Percentiles rank a stretch among this genome's conserved stretches.
phyloP scores from a whole-genome alignment of 2,888 invertebrate genomes.

The Omphaloscelis lunosa region DNA sequence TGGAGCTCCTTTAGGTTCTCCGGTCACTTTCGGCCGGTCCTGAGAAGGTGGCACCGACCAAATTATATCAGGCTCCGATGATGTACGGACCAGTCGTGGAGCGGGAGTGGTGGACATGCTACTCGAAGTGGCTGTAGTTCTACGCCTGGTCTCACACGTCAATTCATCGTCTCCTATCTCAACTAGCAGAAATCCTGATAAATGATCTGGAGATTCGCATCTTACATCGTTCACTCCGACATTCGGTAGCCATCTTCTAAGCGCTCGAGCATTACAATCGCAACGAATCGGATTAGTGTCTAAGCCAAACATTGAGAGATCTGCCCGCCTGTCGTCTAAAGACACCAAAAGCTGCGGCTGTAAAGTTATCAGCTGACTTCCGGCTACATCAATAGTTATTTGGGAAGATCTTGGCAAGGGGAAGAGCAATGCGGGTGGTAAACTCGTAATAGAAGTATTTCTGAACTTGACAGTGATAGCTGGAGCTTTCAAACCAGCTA shows the following conservation, averaged over 20 bases:
- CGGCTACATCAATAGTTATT: constrained; percentile 94
- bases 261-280: constrained; percentile 95
- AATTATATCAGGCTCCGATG: constrained; percentile 96
- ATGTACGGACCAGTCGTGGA: constrained; percentile 91
- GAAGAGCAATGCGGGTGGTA: constrained; percentile 96
- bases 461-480: constrained; percentile 93
- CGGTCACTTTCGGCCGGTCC: constrained; percentile 90
- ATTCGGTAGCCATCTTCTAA: constrained; percentile 94
- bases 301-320: constrained; percentile 93
- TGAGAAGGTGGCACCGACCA: constrained; percentile 96
- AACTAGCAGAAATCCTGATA: constrained; percentile 92
- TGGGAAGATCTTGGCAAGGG: constrained; percentile 96
- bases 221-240: constrained; percentile 91
- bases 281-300: constrained; percentile 95
- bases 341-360: constrained; percentile 95
- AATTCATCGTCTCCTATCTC: constrained; percentile 95
- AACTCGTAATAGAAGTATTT: constrained; percentile 94
- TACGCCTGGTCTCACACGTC: constrained; percentile 93
- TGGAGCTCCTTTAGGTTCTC: constrained; percentile 91
- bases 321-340: constrained; percentile 95
- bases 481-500: constrained; percentile 95
- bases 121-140: constrained; percentile 83
- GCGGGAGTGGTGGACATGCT: constrained; percentile 86
- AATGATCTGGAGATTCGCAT: constrained; percentile 93
- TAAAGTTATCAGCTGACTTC: constrained; percentile 94